Base-by-base conservation (phyloP, 2,797 vertebrate species). In the Hydrocynus forskahlii region DNA sequence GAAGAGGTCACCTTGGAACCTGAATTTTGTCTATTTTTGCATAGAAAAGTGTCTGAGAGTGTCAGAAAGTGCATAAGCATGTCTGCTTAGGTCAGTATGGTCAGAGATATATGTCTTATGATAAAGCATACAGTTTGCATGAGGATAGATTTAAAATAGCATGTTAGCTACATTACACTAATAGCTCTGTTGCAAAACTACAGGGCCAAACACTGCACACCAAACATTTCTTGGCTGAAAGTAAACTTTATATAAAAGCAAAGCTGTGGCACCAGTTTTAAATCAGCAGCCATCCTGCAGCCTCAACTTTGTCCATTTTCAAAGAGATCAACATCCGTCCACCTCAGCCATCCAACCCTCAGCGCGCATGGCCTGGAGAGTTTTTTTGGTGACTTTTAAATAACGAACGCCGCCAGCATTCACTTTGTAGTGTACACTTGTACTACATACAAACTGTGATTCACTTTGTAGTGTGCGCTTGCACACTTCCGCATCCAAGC, bases 381-480 rank as follows among this genome's bases (percentile, higher is more conserved):
- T 55, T n/a, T 55, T n/a, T 81, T 59, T 43, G 0, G 16, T 57
- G 17, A 75, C 21, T 50, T 38, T 66, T 50, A 57, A 21, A 25
- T 10, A 68, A 54, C 10, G 21, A 70, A 64, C 59, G 55, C 50
- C 66, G 63, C 76, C 73, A 74, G 78, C 78, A 75, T 84, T 85
- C 77, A 72, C 83, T 83, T 85, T 85, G 81, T 85, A 81, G 74
- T 82, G 76, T 83, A 75, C 77, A 84, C 74, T 80, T 70, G 81
- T 76, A 81, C 59, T 83, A 83, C 80, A 75, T 84, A 50, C 55
- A 77, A 72, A 82, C 78, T 78, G 71, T 25, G 19, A 85, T 82
- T 85, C 79, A 81, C 86, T 87, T 79, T 85, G 86, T 87, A 83
- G 79, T 85, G 73, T 48, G 48, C 52, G 38, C 70, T 81, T 74